Conservation (phyloP, 2,113 vertebrate species). For the Pterocles burchelli region DNA sequence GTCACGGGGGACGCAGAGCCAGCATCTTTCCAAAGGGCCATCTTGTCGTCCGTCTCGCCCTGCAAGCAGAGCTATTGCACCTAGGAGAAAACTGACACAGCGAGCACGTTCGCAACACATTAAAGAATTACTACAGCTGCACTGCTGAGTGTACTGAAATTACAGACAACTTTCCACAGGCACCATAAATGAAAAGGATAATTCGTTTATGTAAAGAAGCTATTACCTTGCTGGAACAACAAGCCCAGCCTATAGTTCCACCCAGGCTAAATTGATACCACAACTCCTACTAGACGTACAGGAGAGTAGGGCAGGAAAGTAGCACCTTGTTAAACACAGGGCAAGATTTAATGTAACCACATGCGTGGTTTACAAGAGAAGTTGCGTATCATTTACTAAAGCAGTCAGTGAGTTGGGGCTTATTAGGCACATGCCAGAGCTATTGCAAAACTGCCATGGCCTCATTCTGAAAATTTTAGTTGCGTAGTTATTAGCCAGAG, state of each 20-base stretch:
- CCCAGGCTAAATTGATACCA: conserved; percentile 30
- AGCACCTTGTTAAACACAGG: background rate
- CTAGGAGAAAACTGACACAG: background rate
- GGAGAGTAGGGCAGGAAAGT: conserved; percentile 18
- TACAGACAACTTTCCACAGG: background rate
- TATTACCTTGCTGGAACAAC: conserved; percentile 38
- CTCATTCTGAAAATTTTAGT: background rate
- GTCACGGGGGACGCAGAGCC: background rate
- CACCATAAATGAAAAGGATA: background rate
- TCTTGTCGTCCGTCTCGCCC: accelerated
- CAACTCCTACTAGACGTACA: background rate
- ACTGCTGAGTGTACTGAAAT: background rate
- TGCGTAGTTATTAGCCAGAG: background rate
- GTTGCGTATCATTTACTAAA: background rate
- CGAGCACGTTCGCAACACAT: accelerated
- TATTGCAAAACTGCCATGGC: conserved; percentile 2
- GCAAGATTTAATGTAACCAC: conserved; percentile 19
- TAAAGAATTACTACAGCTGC: background rate
- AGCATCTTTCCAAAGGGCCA: background rate
- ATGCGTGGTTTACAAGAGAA: background rate
- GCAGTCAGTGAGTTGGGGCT: background rate
- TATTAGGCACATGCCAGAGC: conserved; percentile 3
- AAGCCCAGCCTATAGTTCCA: background rate
- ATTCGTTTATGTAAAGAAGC: background rate
- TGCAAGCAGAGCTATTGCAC: background rate